Conservation (phyloP, 2,888 invertebrate genomes). For the Xestoiulus laeticollis region DNA sequence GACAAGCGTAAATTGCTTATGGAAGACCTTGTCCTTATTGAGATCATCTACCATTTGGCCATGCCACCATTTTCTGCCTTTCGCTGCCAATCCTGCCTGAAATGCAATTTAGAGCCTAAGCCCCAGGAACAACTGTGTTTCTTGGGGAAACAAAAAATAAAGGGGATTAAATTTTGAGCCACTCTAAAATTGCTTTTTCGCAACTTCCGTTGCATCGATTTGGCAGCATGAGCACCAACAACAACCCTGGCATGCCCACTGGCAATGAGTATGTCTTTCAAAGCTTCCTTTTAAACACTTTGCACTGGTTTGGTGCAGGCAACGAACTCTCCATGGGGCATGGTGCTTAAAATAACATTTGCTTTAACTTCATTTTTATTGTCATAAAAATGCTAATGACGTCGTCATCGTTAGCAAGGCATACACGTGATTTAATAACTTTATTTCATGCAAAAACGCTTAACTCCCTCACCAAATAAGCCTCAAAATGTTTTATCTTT, state of each 20-base stretch:
- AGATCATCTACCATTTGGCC: neutral
- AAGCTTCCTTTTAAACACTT: neutral
- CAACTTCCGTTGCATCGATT: neutral
- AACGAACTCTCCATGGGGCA: neutral
- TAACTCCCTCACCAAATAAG: too few relatives aligned
- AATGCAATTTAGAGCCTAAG: neutral
- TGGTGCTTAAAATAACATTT: neutral
- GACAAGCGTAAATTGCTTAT: neutral
- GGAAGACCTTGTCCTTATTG: neutral
- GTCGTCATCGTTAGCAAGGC: too few relatives aligned
- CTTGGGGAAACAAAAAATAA: neutral
- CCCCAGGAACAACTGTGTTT: neutral
- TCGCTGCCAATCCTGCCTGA: neutral
- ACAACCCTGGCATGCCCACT: neutral
- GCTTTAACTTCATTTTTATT: too few relatives aligned
- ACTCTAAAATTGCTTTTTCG: constrained; percentile 3
- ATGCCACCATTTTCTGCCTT: neutral
- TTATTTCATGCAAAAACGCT: too few relatives aligned
- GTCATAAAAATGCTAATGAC: too few relatives aligned
- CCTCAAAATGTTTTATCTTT: too few relatives aligned
- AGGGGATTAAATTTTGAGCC: constrained; percentile 13
- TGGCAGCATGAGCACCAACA: neutral
- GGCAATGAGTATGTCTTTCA: neutral
- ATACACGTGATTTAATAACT: too few relatives aligned
- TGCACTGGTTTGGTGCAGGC: neutral